These are phyloP conservation scores for Anolis apletophallus DNA, from an alignment of 2,797 vertebrate species.

Conservation along the genomic window DNA sequence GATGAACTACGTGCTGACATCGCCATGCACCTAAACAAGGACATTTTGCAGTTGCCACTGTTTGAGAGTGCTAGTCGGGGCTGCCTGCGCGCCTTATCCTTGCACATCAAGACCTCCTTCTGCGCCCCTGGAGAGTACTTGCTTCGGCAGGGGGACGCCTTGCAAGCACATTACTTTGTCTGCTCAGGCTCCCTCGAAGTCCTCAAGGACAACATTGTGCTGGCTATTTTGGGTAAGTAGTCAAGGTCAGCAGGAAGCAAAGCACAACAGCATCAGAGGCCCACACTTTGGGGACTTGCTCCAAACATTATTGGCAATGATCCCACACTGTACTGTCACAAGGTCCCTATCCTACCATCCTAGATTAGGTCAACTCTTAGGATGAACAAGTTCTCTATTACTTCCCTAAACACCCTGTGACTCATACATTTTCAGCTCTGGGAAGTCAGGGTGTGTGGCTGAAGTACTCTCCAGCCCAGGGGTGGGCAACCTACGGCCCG, in stretches of 20 bases:
- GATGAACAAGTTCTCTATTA: neutral
- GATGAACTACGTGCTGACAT: slow-evolving; percentile 94
- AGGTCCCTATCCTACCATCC: neutral
- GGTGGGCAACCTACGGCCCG: no score
- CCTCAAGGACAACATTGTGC: slow-evolving; percentile 89
- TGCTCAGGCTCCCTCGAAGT: slow-evolving; percentile 96
- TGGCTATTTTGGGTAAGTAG: slow-evolving; percentile 92
- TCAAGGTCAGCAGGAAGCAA: neutral
- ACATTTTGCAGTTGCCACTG: slow-evolving; percentile 93
- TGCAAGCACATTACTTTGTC: slow-evolving; percentile 94
- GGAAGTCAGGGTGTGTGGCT: neutral
- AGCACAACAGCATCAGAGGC: neutral
- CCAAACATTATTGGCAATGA: neutral
- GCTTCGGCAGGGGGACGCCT: slow-evolving; percentile 91
- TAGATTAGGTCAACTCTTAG: neutral
- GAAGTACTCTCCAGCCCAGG: neutral
- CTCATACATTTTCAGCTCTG: neutral
- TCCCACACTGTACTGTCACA: neutral
- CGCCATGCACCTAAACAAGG: slow-evolving; percentile 96
- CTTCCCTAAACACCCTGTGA: neutral
- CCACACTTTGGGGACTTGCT: neutral
- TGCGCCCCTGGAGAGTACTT: slow-evolving; percentile 95
- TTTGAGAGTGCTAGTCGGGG: slow-evolving; percentile 92
- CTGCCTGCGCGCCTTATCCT: slow-evolving; percentile 92
- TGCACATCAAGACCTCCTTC: slow-evolving; percentile 96